A percentile compares a stretch with the other conserved stretches of the same genome.
These are phyloP conservation scores for Flabesymbios commensalis DNA, from an alignment of 2,888 invertebrate genomes.

Conservation along the genomic window DNA sequence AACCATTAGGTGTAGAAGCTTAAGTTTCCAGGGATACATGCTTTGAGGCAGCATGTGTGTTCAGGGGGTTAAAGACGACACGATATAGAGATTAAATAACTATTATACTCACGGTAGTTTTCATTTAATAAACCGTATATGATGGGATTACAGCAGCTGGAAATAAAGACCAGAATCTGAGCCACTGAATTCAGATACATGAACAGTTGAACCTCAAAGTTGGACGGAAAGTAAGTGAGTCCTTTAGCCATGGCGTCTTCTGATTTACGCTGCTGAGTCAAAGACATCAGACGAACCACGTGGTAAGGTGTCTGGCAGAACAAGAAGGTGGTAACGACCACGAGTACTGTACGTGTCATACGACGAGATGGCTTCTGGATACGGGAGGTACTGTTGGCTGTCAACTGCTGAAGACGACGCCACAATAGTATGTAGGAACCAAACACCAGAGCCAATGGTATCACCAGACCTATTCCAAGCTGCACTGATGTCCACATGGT, in stretches of 20 bases:
- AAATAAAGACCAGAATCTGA: slow-evolving; percentile 23
- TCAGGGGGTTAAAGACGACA: too few relatives aligned
- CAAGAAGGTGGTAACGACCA: slow-evolving; percentile 25
- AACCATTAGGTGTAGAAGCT: too few relatives aligned
- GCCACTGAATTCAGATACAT: slow-evolving; percentile 13
- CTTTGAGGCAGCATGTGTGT: too few relatives aligned
- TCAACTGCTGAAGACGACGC: slow-evolving; percentile 2
- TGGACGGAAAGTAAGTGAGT: background rate
- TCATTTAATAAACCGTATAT: slow-evolving; percentile 30
- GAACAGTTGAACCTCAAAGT: slow-evolving; percentile 7
- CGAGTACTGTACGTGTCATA: slow-evolving; percentile 27
- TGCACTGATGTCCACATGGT: slow-evolving; percentile 16
- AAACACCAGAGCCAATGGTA: slow-evolving; percentile 19
- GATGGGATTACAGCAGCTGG: slow-evolving; percentile 28
- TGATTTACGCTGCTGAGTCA: too few relatives aligned
- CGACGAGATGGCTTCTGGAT: slow-evolving; percentile 13
- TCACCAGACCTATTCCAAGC: slow-evolving; percentile 14
- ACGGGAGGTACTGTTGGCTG: too few relatives aligned
- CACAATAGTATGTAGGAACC: slow-evolving; percentile 13
- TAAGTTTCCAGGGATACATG: too few relatives aligned
- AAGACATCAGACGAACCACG: slow-evolving; percentile 21
- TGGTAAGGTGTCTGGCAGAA: slow-evolving; percentile 27
- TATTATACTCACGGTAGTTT: slow-evolving; percentile 33
- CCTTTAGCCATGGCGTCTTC: too few relatives aligned
- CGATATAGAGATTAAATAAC: too few relatives aligned